A percentile compares a stretch with the other conserved stretches of the same genome.
Evolutionary conservation across 2,797 vertebrate species (phyloP).

Genomic region (Onychomys arenicola): DNA sequence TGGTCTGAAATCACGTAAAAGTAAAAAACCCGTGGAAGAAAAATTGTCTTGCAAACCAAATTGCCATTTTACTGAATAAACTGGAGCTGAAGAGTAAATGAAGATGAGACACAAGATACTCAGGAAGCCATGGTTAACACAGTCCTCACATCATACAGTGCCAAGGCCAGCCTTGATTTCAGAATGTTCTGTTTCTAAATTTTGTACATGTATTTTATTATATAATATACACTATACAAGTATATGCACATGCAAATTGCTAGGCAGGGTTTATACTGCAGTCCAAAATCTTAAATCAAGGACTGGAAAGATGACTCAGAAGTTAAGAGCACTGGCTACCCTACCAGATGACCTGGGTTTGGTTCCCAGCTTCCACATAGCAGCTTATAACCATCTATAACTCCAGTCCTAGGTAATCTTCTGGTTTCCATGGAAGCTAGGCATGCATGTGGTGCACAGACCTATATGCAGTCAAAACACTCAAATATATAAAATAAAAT

Average conservation of each 20-base stretch:
- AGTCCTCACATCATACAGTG: background rate
- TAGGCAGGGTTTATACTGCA: background rate
- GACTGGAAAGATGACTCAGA: background rate
- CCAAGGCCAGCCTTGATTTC: background rate
- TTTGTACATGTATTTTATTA: background rate
- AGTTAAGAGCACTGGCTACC: background rate
- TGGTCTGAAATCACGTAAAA: slow-evolving; percentile 42
- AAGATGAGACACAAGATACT: background rate
- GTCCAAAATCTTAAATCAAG: background rate
- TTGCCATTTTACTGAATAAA: background rate
- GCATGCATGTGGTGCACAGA: background rate
- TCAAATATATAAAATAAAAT: too few species aligned
- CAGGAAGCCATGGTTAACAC: background rate
- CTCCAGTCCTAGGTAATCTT: background rate
- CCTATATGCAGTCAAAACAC: background rate
- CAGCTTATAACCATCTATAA: background rate
- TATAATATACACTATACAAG: background rate
- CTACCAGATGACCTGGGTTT: background rate
- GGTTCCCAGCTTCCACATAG: background rate
- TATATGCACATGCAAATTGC: background rate
- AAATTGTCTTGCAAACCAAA: background rate
- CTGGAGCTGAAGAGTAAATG: background rate
- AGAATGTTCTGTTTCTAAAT: background rate
- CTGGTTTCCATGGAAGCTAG: background rate
- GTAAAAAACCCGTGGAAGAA: slow-evolving; percentile 7